phyloP scores from a whole-genome alignment of 2,888 invertebrate genomes.

The Invenusta paracnida region DNA sequence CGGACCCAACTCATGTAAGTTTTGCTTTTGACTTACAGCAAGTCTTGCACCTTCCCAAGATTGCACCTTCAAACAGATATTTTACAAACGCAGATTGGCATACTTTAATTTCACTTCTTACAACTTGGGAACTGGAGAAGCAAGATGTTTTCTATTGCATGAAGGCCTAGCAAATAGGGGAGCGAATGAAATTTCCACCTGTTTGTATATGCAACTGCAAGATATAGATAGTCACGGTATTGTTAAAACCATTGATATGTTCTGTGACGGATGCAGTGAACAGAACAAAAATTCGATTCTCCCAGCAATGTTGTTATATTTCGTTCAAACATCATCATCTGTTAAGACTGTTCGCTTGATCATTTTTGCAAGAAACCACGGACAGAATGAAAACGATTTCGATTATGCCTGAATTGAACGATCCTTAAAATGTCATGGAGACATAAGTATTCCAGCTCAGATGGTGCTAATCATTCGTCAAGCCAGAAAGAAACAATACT shows the following conservation, averaged over 20 bases:
- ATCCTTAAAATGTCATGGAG: background rate
- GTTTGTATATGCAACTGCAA: background rate
- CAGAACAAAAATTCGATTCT: no score
- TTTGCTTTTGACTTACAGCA: background rate
- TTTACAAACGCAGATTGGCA: conserved; percentile 10
- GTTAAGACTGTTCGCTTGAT: background rate
- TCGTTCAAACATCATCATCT: background rate
- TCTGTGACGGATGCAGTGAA: background rate
- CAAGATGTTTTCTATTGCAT: background rate
- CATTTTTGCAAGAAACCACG: background rate
- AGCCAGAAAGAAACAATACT: background rate
- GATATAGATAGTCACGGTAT: background rate
- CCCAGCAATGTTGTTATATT: no score
- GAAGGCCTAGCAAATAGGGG: background rate
- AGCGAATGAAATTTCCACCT: conserved; percentile 2
- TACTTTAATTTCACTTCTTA: background rate
- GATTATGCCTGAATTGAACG: conserved; percentile 2
- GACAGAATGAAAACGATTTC: background rate
- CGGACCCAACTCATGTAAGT: background rate
- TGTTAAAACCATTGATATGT: background rate
- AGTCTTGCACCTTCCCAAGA: background rate
- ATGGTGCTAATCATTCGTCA: background rate
- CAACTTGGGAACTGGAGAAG: background rate
- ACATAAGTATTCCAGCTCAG: background rate
- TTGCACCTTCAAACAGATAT: background rate